Base-by-base conservation (phyloP, 2,888 invertebrate genomes). In the Sesamia inferens region DNA sequence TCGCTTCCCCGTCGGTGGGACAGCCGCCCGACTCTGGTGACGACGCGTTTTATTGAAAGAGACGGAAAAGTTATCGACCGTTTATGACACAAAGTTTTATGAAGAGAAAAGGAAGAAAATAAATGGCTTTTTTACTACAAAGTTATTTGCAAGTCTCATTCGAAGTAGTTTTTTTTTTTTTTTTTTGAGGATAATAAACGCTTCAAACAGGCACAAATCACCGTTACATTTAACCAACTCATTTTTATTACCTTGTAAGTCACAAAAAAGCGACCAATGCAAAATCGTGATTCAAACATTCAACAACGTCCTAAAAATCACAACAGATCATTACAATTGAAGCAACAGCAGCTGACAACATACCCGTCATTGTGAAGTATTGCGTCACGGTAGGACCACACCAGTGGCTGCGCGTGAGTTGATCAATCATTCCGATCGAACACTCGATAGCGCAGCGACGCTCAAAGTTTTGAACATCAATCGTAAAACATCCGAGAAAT, bases 401-500 rank as follows among this genome's bases (percentile, higher is more conserved):
- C 90, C 87, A 82, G 82, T 81, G 81, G 83, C 78, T 79, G 82
- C 85, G 87, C 88, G 87, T 85, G 88, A 87, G 86, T 82, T 85
- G 86, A 90, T 91, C 90, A 88, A 89, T 90, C 88, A 89, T 87
- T 87, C 84, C 78, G 86, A 90, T 90, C 83, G 85, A 84, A 80
- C 83, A 78, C 82, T 72, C 67, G 86, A 86, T 86, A 87, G 65
- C 64, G 58, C 80, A 82, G 59, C 69, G 82, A 63, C 78, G 64
- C 82, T 81, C 86, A 85, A 87, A 82, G 76, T 87, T 74, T 31
- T 76, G 57, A 76, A 80, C 68, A 61, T 61, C 24, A 55, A 51
- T 70, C 76, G 64, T 79, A 68, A 78, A 78, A 65, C 54, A 51
- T 47, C 39, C 55, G 59, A 65, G 76, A 63, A 73, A 65, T 68